phyloP scores from a whole-genome alignment of 2,797 vertebrate species.

The Cyprinodon diabolis region DNA sequence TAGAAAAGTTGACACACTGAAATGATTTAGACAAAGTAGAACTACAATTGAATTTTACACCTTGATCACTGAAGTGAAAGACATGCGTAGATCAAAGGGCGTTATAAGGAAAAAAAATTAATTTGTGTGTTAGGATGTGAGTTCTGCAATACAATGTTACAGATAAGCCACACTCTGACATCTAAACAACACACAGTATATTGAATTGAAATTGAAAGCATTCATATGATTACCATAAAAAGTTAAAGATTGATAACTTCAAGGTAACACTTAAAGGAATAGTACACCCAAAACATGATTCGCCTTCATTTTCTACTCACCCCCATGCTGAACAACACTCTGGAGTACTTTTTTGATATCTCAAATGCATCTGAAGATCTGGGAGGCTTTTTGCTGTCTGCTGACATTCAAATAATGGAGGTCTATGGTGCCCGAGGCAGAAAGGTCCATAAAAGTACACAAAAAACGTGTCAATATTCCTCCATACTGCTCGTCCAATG shows the following conservation, averaged over 20 bases:
- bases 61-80: slow-evolving; percentile 27
- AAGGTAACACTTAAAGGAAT: background rate
- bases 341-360: too few relatives aligned
- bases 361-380: too few relatives aligned
- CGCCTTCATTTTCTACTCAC: too few relatives aligned
- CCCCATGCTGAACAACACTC: too few relatives aligned
- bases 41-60: background rate
- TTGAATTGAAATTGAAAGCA: background rate
- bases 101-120: background rate
- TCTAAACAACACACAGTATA: background rate
- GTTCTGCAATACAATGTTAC: background rate
- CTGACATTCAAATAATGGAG: too few relatives aligned
- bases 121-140: background rate
- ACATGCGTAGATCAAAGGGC: slow-evolving; percentile 46
- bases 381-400: too few relatives aligned
- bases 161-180: background rate
- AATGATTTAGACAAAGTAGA: slow-evolving; percentile 21
- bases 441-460: too few relatives aligned
- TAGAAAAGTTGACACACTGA: background rate
- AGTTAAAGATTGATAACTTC: background rate
- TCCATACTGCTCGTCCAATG: too few relatives aligned
- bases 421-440: too few relatives aligned
- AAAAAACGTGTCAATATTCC: too few relatives aligned
- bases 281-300: too few relatives aligned
- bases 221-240: background rate